phyloP scores from a whole-genome alignment of 1,140 invertebrate species.

The Pentalonia nigronervosa region DNA sequence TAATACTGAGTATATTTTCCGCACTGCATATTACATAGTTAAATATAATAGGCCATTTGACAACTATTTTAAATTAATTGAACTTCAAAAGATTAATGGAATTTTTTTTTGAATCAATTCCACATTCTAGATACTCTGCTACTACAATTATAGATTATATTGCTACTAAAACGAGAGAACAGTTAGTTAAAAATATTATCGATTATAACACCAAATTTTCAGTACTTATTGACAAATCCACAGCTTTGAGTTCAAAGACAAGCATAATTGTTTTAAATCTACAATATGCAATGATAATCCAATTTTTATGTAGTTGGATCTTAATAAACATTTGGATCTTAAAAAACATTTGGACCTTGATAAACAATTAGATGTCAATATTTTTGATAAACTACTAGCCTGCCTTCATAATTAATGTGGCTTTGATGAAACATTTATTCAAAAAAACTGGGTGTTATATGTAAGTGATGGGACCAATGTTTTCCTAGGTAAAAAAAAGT shows the following conservation, averaged over 20 bases:
- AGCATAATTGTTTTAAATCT: background rate
- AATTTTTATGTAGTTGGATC: background rate
- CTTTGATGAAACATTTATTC: background rate
- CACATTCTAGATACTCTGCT: constrained; percentile 20
- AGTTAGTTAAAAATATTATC: background rate
- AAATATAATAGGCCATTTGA: constrained; percentile 23
- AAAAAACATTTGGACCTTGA: too few relatives aligned
- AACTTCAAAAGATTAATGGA: background rate
- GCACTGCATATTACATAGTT: background rate
- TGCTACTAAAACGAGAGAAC: background rate
- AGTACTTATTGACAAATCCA: background rate
- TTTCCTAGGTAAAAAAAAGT: too few relatives aligned
- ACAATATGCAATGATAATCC: background rate
- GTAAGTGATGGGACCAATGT: too few relatives aligned
- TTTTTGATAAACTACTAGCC: background rate
- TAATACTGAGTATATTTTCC: constrained; percentile 5
- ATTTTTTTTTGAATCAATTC: background rate
- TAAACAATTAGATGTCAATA: background rate
- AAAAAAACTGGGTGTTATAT: background rate
- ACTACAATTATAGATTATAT: constrained; percentile 3
- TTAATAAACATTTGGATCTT: too few relatives aligned
- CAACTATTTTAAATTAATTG: background rate
- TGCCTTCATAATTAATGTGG: background rate
- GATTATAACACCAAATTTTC: background rate
- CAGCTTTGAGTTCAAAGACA: background rate